phyloP scores from a whole-genome alignment of 2,888 invertebrate species.

The Sinelater perroti region DNA sequence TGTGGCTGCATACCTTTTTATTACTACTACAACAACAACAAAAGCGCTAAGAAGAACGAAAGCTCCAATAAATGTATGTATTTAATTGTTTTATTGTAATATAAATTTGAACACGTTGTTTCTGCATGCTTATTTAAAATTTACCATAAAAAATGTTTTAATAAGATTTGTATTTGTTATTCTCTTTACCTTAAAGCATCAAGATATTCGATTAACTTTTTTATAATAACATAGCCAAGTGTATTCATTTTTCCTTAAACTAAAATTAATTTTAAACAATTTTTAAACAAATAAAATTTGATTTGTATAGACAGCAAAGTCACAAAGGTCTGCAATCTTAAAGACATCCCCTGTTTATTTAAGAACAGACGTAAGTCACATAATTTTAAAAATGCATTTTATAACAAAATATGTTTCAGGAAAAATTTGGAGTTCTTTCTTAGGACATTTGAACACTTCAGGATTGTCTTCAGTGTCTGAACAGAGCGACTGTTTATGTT shows the following conservation, averaged over 20 bases:
- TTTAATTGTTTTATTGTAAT: slow-evolving; percentile 8
- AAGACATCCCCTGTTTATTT: slow-evolving; percentile 47
- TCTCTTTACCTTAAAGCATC: no score
- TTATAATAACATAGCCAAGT: no score
- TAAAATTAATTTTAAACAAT: no score
- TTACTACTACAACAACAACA: slow-evolving; percentile 59
- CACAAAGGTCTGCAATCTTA: slow-evolving; percentile 17
- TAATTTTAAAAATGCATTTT: background rate
- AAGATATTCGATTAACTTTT: no score
- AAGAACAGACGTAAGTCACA: slow-evolving; percentile 53
- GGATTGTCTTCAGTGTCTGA: no score
- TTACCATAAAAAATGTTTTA: no score
- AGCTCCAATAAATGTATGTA: background rate
- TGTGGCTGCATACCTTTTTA: slow-evolving; percentile 72
- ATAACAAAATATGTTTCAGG: background rate
- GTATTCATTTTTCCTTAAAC: no score
- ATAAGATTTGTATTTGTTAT: no score
- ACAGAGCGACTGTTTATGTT: slow-evolving; percentile 68
- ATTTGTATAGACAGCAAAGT: no score
- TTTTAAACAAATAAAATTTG: no score
- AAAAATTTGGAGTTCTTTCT: slow-evolving; percentile 10
- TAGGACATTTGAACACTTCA: background rate
- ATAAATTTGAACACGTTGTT: no score
- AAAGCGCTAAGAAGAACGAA: slow-evolving; percentile 44
- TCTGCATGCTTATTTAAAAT: no score